Base-by-base conservation (phyloP, 2,888 invertebrate genomes). In the Julus scanicus region DNA sequence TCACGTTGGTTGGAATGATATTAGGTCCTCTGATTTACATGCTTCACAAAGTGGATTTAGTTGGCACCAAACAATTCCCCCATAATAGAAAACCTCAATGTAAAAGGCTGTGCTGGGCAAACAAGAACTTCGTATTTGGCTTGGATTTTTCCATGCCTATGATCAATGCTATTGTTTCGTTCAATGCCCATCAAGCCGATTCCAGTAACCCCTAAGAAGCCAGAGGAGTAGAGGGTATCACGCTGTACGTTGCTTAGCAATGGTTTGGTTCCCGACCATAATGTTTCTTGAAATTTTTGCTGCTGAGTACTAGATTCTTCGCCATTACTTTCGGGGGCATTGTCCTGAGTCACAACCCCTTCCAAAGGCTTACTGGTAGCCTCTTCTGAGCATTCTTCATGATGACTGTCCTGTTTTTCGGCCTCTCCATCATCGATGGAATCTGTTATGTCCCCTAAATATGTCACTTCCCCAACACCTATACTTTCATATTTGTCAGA, bases 101-200 rank as follows among this genome's bases (percentile, higher is more conserved):
- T 92, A 92, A 96, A 97, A 20, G 96, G 95, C 88, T 96, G 97
- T 1, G 96, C 95, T 87, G 95, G 95, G 90, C 98, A 97, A 86
- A 95, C 94, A 88, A 98, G 93, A 17, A 95, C 91, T 89, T 95
- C 94, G 92, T 95, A 96, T 84, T 37, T 84, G 44, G 84, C 39
- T 91, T 94, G 94, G n/a, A 17, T 37, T 40, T 49, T 89, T 3
- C 88, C 84, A 5, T 40, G 37, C 17, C 39, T 87, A 37, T 17
- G 83, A 93, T 92, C 17, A 94, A 94, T 0, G 93, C 92, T 71
- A 29, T 13, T 63, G 91, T 95, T 95, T 9, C 94, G 93, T 88
- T 95, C 94, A 91, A 94, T 93, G 88, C 94, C 94, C 90, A 95
- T 94, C 29, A 83, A 89, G 93, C 94, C 37, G 90, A 91, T 3